phyloP scores from a whole-genome alignment of 2,797 vertebrate species.

The Brachymystax lenok region DNA sequence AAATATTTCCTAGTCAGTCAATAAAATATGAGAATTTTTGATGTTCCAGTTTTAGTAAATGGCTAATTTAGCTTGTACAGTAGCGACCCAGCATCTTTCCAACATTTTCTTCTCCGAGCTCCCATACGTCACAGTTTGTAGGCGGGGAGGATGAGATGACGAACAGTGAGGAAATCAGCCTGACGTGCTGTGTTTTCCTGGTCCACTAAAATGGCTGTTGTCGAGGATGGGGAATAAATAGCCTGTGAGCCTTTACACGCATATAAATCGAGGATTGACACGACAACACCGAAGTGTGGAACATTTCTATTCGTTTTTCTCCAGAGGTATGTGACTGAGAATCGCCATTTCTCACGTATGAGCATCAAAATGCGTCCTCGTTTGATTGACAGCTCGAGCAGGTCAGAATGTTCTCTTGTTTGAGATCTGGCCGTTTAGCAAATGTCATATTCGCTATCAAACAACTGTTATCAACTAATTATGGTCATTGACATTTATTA shows the following conservation, averaged over 20 bases:
- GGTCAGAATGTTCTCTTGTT: neutral
- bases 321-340: conserved; percentile 28
- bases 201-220: conserved; percentile 51
- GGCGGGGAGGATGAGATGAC: conserved; percentile 9
- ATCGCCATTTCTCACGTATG: neutral
- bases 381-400: conserved; percentile 41
- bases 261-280: neutral
- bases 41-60: too few species aligned
- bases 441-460: neutral
- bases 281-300: neutral
- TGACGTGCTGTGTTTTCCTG: conserved; percentile 9
- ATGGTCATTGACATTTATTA: neutral
- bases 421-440: neutral
- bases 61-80: too few species aligned
- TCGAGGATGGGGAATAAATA: conserved; percentile 43
- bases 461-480: neutral
- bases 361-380: conserved; percentile 5
- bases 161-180: too few species aligned
- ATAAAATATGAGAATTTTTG: too few species aligned
- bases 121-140: conserved; percentile 36
- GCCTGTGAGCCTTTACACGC: neutral
- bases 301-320: conserved; percentile 6
- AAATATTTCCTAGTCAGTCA: neutral
- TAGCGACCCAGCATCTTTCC: too few species aligned
- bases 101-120: neutral